Conservation (phyloP, 2,113 vertebrate species). For the Eolophus roseicapilla region DNA sequence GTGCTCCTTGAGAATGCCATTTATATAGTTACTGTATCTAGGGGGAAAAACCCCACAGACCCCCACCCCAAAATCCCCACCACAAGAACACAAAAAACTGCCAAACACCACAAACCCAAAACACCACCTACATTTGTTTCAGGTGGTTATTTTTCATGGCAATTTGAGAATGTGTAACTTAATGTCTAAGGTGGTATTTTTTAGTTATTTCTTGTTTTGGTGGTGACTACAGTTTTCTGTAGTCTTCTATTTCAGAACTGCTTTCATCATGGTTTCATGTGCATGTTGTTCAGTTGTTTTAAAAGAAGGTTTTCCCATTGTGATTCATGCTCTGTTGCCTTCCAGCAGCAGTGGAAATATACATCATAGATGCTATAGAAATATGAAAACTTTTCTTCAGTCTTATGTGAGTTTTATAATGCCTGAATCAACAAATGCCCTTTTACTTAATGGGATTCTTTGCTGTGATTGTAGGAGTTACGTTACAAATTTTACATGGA, state of each 20-base stretch:
- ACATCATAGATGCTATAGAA: not conserved
- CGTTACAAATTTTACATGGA: slow-evolving; percentile 61
- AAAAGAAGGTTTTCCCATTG: not conserved
- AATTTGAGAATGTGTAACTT: not conserved
- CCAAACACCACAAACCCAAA: not conserved
- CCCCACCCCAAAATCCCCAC: too few species aligned
- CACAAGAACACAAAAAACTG: not conserved
- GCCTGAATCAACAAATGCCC: not conserved
- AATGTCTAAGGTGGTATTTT: not conserved
- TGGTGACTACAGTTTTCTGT: not conserved
- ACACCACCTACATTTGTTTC: not conserved
- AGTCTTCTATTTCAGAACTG: not conserved
- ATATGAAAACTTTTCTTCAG: not conserved
- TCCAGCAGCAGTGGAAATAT: not conserved
- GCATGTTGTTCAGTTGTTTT: not conserved
- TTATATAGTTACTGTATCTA: not conserved
- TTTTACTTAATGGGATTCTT: not conserved
- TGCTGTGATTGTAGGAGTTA: slow-evolving; percentile 53
- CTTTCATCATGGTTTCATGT: not conserved
- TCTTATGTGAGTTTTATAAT: not conserved
- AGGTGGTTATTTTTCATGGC: not conserved
- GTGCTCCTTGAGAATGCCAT: not conserved
- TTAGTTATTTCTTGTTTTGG: not conserved
- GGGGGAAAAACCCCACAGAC: not conserved
- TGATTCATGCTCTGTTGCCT: not conserved